Evolutionary conservation across 2,797 vertebrate species (phyloP).

Genomic region (Sebastes nivosus): DNA sequence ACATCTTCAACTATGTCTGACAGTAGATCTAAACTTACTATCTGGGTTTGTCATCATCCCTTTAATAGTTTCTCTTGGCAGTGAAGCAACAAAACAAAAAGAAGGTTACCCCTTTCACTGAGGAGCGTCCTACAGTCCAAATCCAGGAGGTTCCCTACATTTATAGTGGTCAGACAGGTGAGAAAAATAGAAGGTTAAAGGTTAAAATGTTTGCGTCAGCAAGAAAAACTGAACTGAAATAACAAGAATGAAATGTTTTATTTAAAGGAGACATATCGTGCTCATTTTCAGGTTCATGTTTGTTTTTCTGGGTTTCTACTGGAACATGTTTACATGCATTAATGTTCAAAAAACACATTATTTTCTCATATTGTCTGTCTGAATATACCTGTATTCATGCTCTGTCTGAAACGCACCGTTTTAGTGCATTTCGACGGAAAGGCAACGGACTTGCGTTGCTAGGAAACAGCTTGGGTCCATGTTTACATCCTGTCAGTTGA

Average conservation of each 20-base stretch:
- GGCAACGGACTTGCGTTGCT: too few relatives aligned
- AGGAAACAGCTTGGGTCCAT: too few relatives aligned
- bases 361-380: too few relatives aligned
- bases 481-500: too few relatives aligned
- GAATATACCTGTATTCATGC: too few relatives aligned
- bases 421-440: too few relatives aligned
- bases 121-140: not conserved
- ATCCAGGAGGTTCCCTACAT: not conserved
- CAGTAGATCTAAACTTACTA: not conserved
- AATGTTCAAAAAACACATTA: too few relatives aligned
- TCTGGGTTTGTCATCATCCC: not conserved
- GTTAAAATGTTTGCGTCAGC: not conserved
- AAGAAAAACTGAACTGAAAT: not conserved
- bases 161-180: not conserved
- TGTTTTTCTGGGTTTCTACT: too few relatives aligned
- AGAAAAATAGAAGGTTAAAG: not conserved
- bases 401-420: too few relatives aligned
- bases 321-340: too few relatives aligned
- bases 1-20: not conserved
- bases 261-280: not conserved
- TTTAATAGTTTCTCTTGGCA: not conserved
- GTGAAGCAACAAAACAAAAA: not conserved
- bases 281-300: too few relatives aligned
- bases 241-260: not conserved
- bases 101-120: not conserved